These are phyloP conservation scores for Penaeus chinensis DNA, from an alignment of 1,140 invertebrate species.

Conservation along the genomic window DNA sequence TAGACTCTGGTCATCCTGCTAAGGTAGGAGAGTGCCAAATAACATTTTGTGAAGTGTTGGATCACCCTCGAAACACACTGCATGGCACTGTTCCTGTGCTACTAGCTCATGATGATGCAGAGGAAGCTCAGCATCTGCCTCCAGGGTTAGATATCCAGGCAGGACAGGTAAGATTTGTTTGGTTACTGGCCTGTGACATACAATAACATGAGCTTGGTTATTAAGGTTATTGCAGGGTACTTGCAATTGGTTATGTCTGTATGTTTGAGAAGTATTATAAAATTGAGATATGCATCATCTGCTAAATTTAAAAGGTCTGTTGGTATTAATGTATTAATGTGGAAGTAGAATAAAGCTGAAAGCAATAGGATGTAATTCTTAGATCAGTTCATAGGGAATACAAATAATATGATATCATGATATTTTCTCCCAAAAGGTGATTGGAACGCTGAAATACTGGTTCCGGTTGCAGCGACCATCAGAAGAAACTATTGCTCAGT, in stretches of 20 bases:
- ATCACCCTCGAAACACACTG: conserved; percentile 54
- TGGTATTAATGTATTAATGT: too few species aligned
- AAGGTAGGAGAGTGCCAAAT: conserved; percentile 50
- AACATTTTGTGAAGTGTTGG: conserved; percentile 44
- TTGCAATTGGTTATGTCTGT: too few species aligned
- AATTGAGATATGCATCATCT: too few species aligned
- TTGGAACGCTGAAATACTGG: conserved; percentile 50
- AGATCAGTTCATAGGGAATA: background rate
- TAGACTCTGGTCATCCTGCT: conserved; percentile 53
- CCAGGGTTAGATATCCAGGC: conserved; percentile 3
- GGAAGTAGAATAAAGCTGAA: too few species aligned
- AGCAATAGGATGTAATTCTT: background rate
- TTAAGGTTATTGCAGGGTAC: too few species aligned
- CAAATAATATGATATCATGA: background rate
- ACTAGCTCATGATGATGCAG: conserved; percentile 42
- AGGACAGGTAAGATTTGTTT: conserved; percentile 28
- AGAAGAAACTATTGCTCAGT: conserved; percentile 43
- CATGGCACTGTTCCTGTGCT: conserved; percentile 44
- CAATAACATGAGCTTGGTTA: too few species aligned
- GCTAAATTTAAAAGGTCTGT: too few species aligned
- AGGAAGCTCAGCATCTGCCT: conserved; percentile 35
- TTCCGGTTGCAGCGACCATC: conserved; percentile 52
- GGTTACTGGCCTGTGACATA: too few species aligned
- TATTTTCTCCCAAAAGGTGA: conserved; percentile 18
- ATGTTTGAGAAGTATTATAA: too few species aligned